Evolutionary conservation across 1,140 invertebrate species (phyloP).

Genomic region (Drosophila arawakana): DNA sequence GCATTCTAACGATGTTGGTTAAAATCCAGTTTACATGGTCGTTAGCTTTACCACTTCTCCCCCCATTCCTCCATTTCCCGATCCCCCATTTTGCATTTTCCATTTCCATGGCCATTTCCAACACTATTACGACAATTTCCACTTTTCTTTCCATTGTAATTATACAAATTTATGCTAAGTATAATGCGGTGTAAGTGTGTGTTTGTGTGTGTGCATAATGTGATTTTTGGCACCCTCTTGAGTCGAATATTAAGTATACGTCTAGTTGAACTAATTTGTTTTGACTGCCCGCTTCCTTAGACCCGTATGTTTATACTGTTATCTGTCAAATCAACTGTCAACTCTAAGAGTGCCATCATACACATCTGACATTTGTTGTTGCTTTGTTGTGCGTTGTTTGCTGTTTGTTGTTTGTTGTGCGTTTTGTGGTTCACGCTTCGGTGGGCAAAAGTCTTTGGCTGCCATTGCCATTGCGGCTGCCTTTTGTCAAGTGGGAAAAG

Average conservation of each 20-base stretch:
- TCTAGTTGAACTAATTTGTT: constrained; percentile 83
- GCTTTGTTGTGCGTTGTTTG: constrained; percentile 3
- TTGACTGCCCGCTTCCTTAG: constrained; percentile 25
- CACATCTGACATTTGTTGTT: constrained; percentile 44
- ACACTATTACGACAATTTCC: constrained; percentile 4
- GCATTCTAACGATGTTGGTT: constrained; percentile 65
- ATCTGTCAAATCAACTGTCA: constrained; percentile 83
- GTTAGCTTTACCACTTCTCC: constrained; percentile 49
- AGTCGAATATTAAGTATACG: constrained; percentile 74
- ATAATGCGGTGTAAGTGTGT: constrained; percentile 4
- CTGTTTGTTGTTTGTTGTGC: constrained; percentile 37
- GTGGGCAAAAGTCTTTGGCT: constrained; percentile 56
- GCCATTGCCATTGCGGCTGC: constrained; percentile 68
- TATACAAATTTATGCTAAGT: constrained; percentile 70
- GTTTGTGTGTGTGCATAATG: constrained; percentile 44
- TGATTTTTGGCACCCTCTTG: constrained; percentile 53
- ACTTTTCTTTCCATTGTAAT: constrained; percentile 44
- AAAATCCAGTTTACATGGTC: constrained; percentile 66
- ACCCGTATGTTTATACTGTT: constrained; percentile 76
- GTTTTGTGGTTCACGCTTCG: constrained; percentile 75
- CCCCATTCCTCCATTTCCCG: neutral
- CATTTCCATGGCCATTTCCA: constrained; percentile 6
- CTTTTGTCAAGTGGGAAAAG: constrained; percentile 81
- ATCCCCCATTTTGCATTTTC: neutral
- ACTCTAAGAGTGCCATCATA: constrained; percentile 67